phyloP scores from a whole-genome alignment of 2,113 vertebrate genomes.

The Hiodon tergisus region DNA sequence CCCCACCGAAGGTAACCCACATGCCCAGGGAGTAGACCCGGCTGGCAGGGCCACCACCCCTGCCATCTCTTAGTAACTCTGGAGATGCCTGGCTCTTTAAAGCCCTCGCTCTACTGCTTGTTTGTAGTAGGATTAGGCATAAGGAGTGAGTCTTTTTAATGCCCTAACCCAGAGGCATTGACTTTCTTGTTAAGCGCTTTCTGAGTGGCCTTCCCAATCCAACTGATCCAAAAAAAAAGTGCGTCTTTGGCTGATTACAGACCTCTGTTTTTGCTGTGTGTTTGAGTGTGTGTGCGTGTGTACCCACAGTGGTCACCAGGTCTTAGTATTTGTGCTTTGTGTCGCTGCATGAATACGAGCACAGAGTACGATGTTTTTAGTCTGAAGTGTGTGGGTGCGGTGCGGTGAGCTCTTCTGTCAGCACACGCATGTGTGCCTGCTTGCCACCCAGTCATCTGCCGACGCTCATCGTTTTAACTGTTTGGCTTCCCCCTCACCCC shows the following conservation, averaged over 20 bases:
- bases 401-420: neutral
- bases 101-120: neutral
- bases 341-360: neutral
- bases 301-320: neutral
- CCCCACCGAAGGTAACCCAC: constrained; percentile 63
- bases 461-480: constrained; percentile 18
- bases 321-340: neutral
- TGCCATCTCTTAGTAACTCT: neutral
- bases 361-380: neutral
- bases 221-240: neutral
- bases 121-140: neutral
- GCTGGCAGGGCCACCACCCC: neutral
- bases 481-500: constrained; percentile 9
- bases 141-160: neutral
- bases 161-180: neutral
- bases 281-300: neutral
- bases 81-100: neutral
- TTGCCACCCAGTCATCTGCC: constrained; percentile 3
- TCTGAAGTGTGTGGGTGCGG: too few species aligned
- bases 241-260: neutral
- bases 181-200: neutral
- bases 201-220: neutral
- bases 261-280: neutral
- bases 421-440: neutral
- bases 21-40: constrained; percentile 1